Evolutionary conservation across 2,888 invertebrate species (phyloP).

Genomic region (Drosophila buzzatii): DNA sequence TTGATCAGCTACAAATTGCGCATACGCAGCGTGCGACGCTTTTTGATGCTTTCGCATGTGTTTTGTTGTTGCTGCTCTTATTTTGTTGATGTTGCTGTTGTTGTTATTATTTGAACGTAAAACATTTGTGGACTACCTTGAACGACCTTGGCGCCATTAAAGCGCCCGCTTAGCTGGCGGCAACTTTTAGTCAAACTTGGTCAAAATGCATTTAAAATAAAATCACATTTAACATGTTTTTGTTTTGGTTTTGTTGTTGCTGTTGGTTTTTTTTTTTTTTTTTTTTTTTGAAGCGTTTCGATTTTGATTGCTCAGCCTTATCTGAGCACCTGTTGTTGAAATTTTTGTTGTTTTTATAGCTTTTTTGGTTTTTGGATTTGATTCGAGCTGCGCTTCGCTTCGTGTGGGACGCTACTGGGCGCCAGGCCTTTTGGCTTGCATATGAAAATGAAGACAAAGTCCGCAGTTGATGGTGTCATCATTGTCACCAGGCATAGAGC

Average conservation of each 20-base stretch:
- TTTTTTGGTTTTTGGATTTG: constrained; percentile 5
- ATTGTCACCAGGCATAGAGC: constrained; percentile 56
- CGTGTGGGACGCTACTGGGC: constrained; percentile 37
- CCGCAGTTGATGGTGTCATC: constrained; percentile 68
- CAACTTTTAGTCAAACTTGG: constrained; percentile 64
- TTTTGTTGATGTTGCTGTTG: neutral
- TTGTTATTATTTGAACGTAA: constrained; percentile 22
- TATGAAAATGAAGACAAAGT: constrained; percentile 34
- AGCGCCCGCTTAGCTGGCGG: constrained; percentile 58
- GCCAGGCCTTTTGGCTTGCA: constrained; percentile 28
- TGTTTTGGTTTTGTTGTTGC: neutral
- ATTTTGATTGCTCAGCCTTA: constrained; percentile 42
- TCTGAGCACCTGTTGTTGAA: constrained; percentile 42
- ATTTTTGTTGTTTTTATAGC: constrained; percentile 9
- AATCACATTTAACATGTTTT: constrained; percentile 52
- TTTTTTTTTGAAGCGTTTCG: constrained; percentile 27
- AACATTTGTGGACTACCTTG: constrained; percentile 75
- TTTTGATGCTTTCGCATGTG: constrained; percentile 19
- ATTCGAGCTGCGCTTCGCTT: constrained; percentile 26
- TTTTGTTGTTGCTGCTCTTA: constrained; percentile 4
- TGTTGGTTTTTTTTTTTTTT: constrained; percentile 14
- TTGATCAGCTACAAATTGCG: constrained; percentile 42
- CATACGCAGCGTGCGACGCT: constrained; percentile 68
- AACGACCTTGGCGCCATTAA: constrained; percentile 73
- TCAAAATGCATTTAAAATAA: constrained; percentile 71